phyloP scores from a whole-genome alignment of 2,113 vertebrate genomes.

The Gallinago paraguaiae region DNA sequence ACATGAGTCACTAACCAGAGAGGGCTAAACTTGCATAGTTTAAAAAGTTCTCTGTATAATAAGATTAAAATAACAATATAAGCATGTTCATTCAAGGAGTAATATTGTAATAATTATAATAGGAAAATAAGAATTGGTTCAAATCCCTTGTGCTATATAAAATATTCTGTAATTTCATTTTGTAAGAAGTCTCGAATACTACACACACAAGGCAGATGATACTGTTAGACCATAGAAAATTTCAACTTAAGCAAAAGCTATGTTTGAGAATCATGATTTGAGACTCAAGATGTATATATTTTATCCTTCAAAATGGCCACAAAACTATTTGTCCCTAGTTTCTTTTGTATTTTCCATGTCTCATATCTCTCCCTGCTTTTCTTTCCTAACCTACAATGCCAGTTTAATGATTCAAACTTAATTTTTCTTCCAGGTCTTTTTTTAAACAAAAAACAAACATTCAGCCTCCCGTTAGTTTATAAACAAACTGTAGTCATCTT shows the following conservation, averaged over 20 bases:
- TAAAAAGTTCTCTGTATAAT: not conserved
- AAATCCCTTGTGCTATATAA: not conserved
- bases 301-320: not conserved
- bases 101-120: not conserved
- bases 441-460: not conserved
- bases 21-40: not conserved
- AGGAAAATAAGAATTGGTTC: not conserved
- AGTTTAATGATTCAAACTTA: not conserved
- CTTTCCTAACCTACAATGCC: not conserved
- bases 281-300: not conserved
- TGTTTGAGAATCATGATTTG: not conserved
- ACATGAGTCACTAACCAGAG: slow-evolving; percentile 18
- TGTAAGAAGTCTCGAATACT: not conserved
- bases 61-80: not conserved
- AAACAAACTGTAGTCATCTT: not conserved
- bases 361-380: not conserved
- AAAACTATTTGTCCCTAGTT: not conserved
- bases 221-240: not conserved
- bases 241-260: not conserved
- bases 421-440: not conserved
- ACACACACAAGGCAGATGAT: not conserved
- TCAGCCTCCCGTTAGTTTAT: not conserved
- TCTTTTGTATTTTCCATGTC: not conserved
- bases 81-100: not conserved
- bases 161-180: not conserved